These are phyloP conservation scores for Conus canariensis DNA, from an alignment of 2,888 invertebrate genomes.

Conservation along the genomic window DNA sequence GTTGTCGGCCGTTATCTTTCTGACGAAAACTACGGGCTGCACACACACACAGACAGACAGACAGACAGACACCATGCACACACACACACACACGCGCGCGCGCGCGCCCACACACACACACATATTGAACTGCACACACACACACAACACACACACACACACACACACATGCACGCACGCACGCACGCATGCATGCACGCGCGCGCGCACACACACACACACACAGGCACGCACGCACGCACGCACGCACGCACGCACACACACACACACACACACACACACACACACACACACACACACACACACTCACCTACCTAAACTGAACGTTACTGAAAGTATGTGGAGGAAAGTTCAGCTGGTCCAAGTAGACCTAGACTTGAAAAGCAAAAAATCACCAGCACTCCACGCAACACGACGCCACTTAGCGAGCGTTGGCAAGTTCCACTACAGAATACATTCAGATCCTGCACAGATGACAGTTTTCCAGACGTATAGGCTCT, in stretches of 20 bases:
- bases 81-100: neutral
- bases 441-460: no score
- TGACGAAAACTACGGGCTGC: neutral
- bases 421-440: no score
- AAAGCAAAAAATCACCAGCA: no score
- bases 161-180: conserved; percentile 1
- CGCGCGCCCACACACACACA: neutral
- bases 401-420: no score
- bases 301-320: neutral
- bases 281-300: neutral
- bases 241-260: neutral
- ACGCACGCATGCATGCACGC: neutral
- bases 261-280: neutral
- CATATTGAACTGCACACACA: neutral
- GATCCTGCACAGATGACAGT: no score
- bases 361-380: no score
- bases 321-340: no score
- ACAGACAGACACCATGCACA: neutral
- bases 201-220: conserved; percentile 5
- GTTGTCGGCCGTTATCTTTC: no score
- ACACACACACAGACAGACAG: conserved; percentile 8
- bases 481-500: no score
- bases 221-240: neutral
- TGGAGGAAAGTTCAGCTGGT: no score
- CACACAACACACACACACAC: conserved; percentile 14